These are phyloP conservation scores for Corbicula japonica DNA, from an alignment of 2,888 invertebrate species.

Conservation along the genomic window DNA sequence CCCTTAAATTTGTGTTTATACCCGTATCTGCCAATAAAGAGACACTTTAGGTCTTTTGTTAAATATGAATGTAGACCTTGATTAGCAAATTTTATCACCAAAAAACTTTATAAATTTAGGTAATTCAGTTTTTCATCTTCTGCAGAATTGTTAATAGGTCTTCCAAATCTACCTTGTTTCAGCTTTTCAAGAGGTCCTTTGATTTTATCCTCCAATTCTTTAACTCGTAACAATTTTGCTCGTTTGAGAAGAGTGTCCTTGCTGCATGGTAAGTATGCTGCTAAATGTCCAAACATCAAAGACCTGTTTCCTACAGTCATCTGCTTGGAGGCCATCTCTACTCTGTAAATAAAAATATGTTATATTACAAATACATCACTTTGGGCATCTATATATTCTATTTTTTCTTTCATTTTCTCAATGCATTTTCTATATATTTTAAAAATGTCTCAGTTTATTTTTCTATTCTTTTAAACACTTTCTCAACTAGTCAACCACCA, in stretches of 20 bases:
- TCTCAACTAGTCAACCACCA: no score
- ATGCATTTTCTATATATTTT: no score
- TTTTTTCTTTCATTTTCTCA: no score
- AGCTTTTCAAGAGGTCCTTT: slow-evolving; percentile 86
- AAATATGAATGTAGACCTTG: no score
- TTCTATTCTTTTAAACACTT: no score
- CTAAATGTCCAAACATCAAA: slow-evolving; percentile 88
- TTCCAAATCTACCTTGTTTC: slow-evolving; percentile 86
- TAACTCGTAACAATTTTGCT: slow-evolving; percentile 88
- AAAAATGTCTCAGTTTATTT: no score
- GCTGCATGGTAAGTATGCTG: slow-evolving; percentile 88
- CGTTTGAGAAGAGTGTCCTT: slow-evolving; percentile 89
- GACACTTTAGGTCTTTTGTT: no score
- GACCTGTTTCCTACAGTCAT: slow-evolving; percentile 85
- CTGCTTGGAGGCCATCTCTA: slow-evolving; percentile 78
- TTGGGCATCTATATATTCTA: no score
- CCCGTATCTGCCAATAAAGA: no score
- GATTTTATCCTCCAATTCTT: slow-evolving; percentile 88
- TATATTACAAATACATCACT: no score
- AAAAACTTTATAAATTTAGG: neutral
- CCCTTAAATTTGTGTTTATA: no score
- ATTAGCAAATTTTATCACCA: neutral
- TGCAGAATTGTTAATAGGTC: neutral
- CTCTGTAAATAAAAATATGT: slow-evolving; percentile 70
- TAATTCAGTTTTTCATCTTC: neutral